Evolutionary conservation across 2,888 invertebrate genomes (phyloP), one percentile per base, ranked within the genome.

Genomic region (Mythimna impura): DNA sequence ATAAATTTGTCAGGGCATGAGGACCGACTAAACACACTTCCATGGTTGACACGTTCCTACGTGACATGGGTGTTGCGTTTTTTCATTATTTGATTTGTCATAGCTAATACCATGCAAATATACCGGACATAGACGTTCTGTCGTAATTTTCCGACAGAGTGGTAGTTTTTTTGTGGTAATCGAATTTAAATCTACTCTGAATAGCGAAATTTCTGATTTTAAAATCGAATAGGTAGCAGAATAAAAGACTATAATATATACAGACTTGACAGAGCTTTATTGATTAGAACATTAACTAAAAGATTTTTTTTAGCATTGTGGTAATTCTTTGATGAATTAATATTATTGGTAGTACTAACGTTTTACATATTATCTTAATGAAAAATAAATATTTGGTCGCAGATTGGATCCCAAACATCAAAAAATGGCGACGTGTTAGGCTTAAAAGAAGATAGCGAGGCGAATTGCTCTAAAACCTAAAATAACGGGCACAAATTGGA

Each of bases 1-100:
- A 89, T 90, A 88, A 88, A 88, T 88, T 89, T 88, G 81, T 82
- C 75, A 73, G 74, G 69, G 71, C 80, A 81, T 84, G 75, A 82
- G 84, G 77, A 82, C 81, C 66, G 73, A 71, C 86, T 87, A 83
- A 89, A 83, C 84, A 85, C 78, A 83, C 82, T 85, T 82, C 81
- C 76, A 82, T 73, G 82, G 71, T 81, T 78, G 84, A 85, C 85
- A 73, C 74, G 82, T 43, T 64, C 54, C 63, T 78, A 87, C 85
- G 87, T 87, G 88, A 86, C 73, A 68, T 58, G 84, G 68, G 87
- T 82, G 70, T 79, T 61, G 52, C 64, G 66, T 67, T 54, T 81
- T 83, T 84, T 69, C 78, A 76, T 86, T 84, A 83, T 84, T 84
- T 83, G 76, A 86, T 86, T 81, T 77, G 73, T 60, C 67, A 71